Percentiles rank a stretch among this genome's conserved stretches.
These are phyloP conservation scores for Aphidius ervi DNA, from an alignment of 1,140 invertebrate genomes.

Conservation along the genomic window DNA sequence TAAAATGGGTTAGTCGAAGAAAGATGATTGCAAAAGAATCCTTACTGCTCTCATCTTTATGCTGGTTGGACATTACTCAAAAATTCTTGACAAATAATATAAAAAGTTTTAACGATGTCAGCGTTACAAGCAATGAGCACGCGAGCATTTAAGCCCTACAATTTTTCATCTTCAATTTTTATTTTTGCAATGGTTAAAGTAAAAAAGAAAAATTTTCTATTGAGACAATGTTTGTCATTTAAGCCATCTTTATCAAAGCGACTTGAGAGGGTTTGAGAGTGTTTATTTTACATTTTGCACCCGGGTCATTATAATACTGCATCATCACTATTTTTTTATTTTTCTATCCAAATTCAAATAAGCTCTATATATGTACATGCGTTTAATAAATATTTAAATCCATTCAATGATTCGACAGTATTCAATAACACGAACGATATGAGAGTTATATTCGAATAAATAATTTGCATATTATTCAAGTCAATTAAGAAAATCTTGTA, in stretches of 20 bases:
- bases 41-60: constrained; percentile 14
- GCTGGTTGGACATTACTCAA: constrained; percentile 34
- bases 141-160: constrained; percentile 33
- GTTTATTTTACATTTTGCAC: no score
- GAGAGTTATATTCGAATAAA: no score
- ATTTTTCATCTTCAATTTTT: neutral
- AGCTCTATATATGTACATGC: no score
- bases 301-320: no score
- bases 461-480: constrained; percentile 18
- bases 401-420: no score
- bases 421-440: no score
- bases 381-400: no score
- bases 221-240: constrained; percentile 29
- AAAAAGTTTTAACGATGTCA: constrained; percentile 35
- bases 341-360: no score
- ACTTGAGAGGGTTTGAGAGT: no score
- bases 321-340: no score
- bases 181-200: no score
- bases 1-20: neutral
- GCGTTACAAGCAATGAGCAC: constrained; percentile 32
- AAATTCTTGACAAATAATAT: constrained; percentile 35
- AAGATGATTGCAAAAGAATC: neutral
- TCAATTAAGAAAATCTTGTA: constrained; percentile 23
- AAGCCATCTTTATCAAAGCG: constrained; percentile 32
- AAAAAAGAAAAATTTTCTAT: no score